A percentile compares a stretch with the other conserved stretches of the same genome.
These are phyloP conservation scores for Ornithorhynchus anatinus DNA, from an alignment of 2,113 vertebrate genomes.

Conservation along the genomic window DNA sequence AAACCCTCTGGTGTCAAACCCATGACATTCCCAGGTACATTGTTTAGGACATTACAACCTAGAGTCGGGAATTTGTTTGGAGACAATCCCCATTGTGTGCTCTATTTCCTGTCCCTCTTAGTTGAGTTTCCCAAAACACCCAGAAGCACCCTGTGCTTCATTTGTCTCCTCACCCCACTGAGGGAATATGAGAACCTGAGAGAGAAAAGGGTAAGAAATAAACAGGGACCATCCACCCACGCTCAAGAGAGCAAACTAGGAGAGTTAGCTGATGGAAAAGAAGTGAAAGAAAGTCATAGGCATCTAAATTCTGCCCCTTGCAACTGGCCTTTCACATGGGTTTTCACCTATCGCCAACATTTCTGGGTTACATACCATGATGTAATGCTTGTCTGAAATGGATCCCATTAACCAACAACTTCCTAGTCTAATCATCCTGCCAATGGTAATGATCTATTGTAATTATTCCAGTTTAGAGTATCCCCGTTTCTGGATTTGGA, in stretches of 20 bases:
- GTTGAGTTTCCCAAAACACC: neutral
- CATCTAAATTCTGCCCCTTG: conserved; percentile 1
- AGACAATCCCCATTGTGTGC: conserved; percentile 11
- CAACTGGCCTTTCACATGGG: neutral
- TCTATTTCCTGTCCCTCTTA: conserved; percentile 26
- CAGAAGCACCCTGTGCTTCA: conserved; percentile 22
- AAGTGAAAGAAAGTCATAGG: neutral
- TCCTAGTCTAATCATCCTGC: too few species aligned
- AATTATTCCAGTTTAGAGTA: too few species aligned
- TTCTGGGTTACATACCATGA: too few species aligned
- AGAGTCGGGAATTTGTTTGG: neutral
- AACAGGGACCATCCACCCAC: too few species aligned
- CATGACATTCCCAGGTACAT: neutral
- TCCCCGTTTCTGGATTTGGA: too few species aligned
- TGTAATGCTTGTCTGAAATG: too few species aligned
- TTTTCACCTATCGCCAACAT: too few species aligned
- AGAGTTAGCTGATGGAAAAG: neutral
- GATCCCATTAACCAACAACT: too few species aligned
- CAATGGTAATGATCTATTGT: too few species aligned
- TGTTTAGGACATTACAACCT: conserved; percentile 4
- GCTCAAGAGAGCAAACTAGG: conserved; percentile 7
- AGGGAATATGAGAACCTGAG: neutral
- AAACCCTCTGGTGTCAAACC: neutral
- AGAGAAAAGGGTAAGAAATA: too few species aligned
- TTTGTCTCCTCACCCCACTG: conserved; percentile 4